A percentile compares a stretch with the other conserved stretches of the same genome.
These are phyloP conservation scores for Oxyura jamaicensis DNA, from an alignment of 2,113 vertebrate species.

Conservation along the genomic window DNA sequence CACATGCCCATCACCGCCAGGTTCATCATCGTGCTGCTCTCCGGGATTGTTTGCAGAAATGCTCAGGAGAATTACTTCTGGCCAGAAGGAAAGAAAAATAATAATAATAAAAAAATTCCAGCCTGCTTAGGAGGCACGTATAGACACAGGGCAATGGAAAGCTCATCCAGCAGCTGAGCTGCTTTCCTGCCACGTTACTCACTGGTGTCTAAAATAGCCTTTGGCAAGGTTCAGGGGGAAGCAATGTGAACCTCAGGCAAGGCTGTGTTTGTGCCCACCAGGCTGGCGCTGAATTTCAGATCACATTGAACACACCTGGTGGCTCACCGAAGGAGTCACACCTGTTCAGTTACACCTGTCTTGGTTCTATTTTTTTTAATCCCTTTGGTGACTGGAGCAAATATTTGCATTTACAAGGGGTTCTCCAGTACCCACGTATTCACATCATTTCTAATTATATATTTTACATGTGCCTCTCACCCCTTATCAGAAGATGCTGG, in stretches of 20 bases:
- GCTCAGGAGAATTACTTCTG: neutral
- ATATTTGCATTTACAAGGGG: neutral
- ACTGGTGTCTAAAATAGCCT: neutral
- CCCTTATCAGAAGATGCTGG: neutral
- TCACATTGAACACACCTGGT: rapidly evolving
- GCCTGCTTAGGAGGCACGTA: neutral
- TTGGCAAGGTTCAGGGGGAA: neutral
- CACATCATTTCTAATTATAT: neutral
- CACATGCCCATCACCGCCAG: neutral
- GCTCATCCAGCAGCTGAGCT: neutral
- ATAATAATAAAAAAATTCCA: neutral
- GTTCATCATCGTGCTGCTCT: neutral
- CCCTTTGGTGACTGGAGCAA: neutral
- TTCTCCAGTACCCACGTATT: neutral
- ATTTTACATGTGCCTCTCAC: neutral
- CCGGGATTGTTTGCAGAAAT: neutral
- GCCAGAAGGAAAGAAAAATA: neutral
- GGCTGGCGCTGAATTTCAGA: neutral
- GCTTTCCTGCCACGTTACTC: neutral
- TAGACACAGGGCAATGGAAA: neutral
- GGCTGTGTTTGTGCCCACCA: neutral
- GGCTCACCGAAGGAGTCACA: neutral
- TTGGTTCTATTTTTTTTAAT: neutral
- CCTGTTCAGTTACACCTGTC: neutral
- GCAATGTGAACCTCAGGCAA: neutral